Conservation (phyloP, 1,140 invertebrate species). For the Scaptomyza graminum region DNA sequence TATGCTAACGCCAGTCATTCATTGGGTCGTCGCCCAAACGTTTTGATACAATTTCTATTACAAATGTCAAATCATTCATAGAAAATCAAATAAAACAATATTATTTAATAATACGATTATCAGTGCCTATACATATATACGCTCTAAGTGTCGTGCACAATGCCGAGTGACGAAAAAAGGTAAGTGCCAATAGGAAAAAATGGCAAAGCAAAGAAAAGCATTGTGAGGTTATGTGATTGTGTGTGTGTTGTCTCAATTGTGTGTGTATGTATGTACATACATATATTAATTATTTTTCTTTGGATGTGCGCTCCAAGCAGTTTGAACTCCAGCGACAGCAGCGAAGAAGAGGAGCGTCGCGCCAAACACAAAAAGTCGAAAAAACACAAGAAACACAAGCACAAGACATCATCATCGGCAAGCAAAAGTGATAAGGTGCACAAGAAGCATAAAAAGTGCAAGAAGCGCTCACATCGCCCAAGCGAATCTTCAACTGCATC, state of each 20-base stretch:
- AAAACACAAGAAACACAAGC: conserved; percentile 85
- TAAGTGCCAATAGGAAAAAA: conserved; percentile 28
- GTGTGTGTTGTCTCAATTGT: conserved; percentile 12
- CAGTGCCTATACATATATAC: conserved; percentile 1
- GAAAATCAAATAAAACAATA: conserved; percentile 26
- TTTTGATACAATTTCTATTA: conserved; percentile 9
- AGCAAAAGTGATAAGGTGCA: conserved; percentile 64
- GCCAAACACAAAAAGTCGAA: conserved; percentile 83
- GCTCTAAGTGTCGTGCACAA: conserved; percentile 13
- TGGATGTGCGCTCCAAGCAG: conserved; percentile 34
- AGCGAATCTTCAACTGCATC: conserved; percentile 65
- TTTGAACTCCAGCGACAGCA: conserved; percentile 68
- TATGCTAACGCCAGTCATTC: not conserved
- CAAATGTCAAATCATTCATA: conserved; percentile 8
- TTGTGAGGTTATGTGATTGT: conserved; percentile 60
- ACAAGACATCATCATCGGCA: conserved; percentile 61
- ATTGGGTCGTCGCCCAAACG: conserved; percentile 1
- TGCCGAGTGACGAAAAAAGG: conserved; percentile 79
- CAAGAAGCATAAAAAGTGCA: conserved; percentile 75
- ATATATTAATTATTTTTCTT: conserved; percentile 27
- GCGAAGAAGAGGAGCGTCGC: conserved; percentile 62
- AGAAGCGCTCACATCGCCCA: conserved; percentile 61
- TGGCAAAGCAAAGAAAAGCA: conserved; percentile 8
- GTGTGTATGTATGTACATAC: conserved; percentile 44
- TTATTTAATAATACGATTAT: not conserved